Percentiles rank a stretch among this genome's conserved stretches.
Conservation (phyloP, 2,888 invertebrate species). For the Endotricha flammealis region DNA sequence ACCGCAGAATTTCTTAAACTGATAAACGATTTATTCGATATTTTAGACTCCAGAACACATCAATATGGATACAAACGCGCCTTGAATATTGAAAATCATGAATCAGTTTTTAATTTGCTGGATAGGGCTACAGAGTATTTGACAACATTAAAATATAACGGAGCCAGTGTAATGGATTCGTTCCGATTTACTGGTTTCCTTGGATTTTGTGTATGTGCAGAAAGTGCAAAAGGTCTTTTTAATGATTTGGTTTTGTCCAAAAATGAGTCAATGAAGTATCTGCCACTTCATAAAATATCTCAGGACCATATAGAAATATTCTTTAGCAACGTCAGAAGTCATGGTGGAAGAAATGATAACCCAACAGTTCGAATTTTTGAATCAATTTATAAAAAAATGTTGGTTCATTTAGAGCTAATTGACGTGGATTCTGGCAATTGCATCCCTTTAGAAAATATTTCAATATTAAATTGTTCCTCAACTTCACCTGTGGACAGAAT, state of each 20-base stretch:
- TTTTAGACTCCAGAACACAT: slow-evolving; percentile 9
- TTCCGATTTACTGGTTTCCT: neutral
- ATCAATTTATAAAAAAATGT: too few relatives aligned
- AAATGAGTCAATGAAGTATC: slow-evolving; percentile 5
- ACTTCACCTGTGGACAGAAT: too few relatives aligned
- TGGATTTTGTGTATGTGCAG: slow-evolving; percentile 8
- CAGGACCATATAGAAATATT: too few relatives aligned
- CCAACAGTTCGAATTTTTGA: too few relatives aligned
- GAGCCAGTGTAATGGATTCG: neutral
- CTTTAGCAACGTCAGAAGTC: too few relatives aligned
- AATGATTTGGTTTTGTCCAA: slow-evolving; percentile 8
- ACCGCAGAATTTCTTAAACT: slow-evolving; percentile 10
- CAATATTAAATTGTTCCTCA: too few relatives aligned
- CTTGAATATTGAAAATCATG: slow-evolving; percentile 1
- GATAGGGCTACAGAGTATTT: slow-evolving; percentile 2
- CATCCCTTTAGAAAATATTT: too few relatives aligned
- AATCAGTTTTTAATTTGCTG: neutral
- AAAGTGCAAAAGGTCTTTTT: slow-evolving; percentile 11
- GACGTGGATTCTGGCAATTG: too few relatives aligned
- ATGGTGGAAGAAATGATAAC: too few relatives aligned
- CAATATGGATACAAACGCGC: slow-evolving; percentile 10
- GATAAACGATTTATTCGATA: slow-evolving; percentile 12
- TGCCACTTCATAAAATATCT: slow-evolving; percentile 16
- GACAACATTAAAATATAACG: neutral
- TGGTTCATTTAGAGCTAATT: too few relatives aligned